Evolutionary conservation across 2,888 invertebrate species (phyloP).

Genomic region (Tenthredo mesomela): DNA sequence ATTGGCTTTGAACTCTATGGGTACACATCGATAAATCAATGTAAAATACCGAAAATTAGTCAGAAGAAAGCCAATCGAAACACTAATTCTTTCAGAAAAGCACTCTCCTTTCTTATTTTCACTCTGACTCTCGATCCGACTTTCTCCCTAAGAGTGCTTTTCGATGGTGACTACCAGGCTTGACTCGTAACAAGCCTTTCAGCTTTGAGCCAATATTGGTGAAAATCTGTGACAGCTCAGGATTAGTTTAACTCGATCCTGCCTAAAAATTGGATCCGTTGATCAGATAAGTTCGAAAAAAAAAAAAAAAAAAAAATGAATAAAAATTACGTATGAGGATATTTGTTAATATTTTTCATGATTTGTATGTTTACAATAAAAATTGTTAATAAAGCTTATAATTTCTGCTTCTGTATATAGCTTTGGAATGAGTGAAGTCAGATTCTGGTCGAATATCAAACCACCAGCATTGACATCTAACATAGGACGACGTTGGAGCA

Average conservation of each 20-base stretch:
- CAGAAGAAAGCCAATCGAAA: not conserved
- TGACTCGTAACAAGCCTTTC: not conserved
- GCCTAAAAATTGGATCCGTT: not conserved
- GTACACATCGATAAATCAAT: not conserved
- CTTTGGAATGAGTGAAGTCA: not conserved
- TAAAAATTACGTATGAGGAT: not conserved
- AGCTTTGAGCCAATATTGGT: not conserved
- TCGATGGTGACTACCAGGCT: not conserved
- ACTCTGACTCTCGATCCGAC: not conserved
- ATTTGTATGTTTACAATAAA: not conserved
- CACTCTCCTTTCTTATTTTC: not conserved
- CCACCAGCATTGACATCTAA: not conserved
- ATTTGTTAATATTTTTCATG: too few relatives aligned
- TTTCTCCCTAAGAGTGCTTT: not conserved
- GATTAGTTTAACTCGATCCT: not conserved
- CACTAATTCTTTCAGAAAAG: not conserved
- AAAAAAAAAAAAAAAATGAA: not conserved
- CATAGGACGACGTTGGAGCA: not conserved
- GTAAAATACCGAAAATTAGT: not conserved
- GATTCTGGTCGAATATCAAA: not conserved
- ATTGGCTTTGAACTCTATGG: conserved; percentile 19
- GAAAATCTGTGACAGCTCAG: not conserved
- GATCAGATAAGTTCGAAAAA: not conserved
- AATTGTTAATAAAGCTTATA: not conserved
- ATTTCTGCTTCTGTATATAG: not conserved